Base-by-base conservation (phyloP, 1,140 invertebrate genomes). In the Apis florea region DNA sequence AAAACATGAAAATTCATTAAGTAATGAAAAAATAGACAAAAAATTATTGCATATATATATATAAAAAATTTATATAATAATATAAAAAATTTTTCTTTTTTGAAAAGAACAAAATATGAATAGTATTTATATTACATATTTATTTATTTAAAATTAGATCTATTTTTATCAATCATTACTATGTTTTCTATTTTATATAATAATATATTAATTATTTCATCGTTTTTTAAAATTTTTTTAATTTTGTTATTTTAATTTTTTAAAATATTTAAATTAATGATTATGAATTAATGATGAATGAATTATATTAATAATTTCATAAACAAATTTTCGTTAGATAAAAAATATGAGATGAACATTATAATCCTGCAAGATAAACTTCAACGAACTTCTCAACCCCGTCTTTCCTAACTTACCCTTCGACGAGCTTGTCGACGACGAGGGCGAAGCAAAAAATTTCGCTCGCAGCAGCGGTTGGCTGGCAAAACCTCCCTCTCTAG, bases 401-500 rank as follows among this genome's bases (percentile, higher is more conserved):
- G 72, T 77, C 73, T 77, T 77, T 76, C 21, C 49, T 63, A 68
- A 75, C 79, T 26, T 31, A 54, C 49, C 54, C 47, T 51, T 53
- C 56, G 64, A 74, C 40, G 47, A 77, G 74, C 82, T 76, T 83
- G 83, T 86, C 74, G 78, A 53, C 68, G 77, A 66, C 56, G 75
- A 59, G 56, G 78, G 31, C n/a, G 26, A 66, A 31, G 72, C 72
- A 88, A 88, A 88, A 88, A 88, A 87, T 84, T 77, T 71, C 76
- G 85, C 73, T 78, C 72, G 67, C 79, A 82, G 83, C 83, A 88
- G 85, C 88, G 88, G 83, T 88, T 72, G 82, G 84, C 70, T 80
- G 59, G 83, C 89, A 89, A 89, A 89, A 90, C 83, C 88, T 72
- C 79, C 64, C 72, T 87, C 76, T 80, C 85, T 71, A 67, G 72